Base-by-base conservation (phyloP, 2,797 vertebrate genomes). In the Tauraco hartlaubi region DNA sequence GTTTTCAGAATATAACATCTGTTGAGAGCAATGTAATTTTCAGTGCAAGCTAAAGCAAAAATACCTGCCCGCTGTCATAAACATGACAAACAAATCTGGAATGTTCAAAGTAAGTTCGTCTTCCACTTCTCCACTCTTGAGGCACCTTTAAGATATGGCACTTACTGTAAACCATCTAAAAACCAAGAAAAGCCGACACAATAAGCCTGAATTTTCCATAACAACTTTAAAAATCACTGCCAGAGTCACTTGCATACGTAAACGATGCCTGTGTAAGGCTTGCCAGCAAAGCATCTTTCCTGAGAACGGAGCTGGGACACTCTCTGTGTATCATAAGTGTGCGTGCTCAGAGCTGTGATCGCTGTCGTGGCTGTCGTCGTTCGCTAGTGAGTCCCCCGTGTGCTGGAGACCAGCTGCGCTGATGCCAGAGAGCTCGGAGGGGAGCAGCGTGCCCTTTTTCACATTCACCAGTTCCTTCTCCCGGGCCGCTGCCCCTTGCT, bases 381-480 rank as follows among this genome's bases (percentile, higher is more conserved):
- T 99, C 77, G 98, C 98, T 98, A 99, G 98, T 51, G 99, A 99
- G 98, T 99, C 99, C 97, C 99, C 99, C 2, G 99, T 99, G 97
- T 99, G 99, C 95, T 99, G 99, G 68, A 99, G 99, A 61, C 98
- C 98, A 1, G 99, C 98, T 3, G 98, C 98, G 2, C 98, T 86
- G 2, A 99, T 99, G 95, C 99, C 99, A 3, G 99, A 99, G 93
- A 99, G 99, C 98, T 99, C 99, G 0, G 99, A 99, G 0, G 99
- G 99, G 85, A 99, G 99, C 95, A 99, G 95, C 0, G 99, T 99
- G 92, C 99, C 99, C 95, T 99, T 99, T 98, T 99, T 99, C 98
- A 99, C 99, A 71, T 99, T 99, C 92, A 99, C 99, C 97, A 99
- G 99, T 99, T 99, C 99, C 96, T 99, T 99, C 96, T 99, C 99